phyloP scores from a whole-genome alignment of 2,113 vertebrate species.

The Mesembrinibis cayennensis region DNA sequence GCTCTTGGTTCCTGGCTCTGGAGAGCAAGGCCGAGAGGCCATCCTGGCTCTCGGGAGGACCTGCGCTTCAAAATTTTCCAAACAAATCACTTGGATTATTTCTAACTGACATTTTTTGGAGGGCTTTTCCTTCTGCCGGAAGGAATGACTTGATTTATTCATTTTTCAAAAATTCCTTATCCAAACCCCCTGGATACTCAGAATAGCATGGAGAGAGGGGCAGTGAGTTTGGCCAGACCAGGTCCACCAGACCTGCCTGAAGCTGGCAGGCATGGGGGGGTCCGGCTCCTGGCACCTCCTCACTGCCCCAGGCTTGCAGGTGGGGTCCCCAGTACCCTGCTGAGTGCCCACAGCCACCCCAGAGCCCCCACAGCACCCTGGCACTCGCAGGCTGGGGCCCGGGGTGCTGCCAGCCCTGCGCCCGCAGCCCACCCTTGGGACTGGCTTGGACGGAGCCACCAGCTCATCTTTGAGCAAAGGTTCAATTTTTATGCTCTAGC shows the following conservation, averaged over 20 bases:
- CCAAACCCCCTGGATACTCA: background rate
- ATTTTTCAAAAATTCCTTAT: background rate
- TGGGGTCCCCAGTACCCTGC: background rate
- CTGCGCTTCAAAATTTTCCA: conserved; percentile 26
- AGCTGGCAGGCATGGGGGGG: background rate
- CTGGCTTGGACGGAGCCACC: background rate
- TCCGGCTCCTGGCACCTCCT: background rate
- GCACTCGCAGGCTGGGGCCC: background rate
- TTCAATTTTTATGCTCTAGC: background rate
- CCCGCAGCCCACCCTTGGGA: background rate
- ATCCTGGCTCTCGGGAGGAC: background rate
- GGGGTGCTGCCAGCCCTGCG: background rate
- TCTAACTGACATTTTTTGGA: conserved; percentile 42
- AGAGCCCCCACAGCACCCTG: background rate
- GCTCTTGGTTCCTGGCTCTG: background rate
- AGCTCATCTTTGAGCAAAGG: background rate
- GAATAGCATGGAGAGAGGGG: background rate
- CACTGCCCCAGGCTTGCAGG: background rate
- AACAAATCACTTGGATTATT: conserved; percentile 47
- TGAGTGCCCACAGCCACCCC: background rate
- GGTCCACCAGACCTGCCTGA: background rate
- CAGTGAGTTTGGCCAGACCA: background rate
- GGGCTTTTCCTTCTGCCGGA: background rate
- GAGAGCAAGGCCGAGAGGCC: background rate
- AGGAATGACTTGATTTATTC: background rate